Percentiles rank a stretch among this genome's conserved stretches.
Evolutionary conservation across 2,113 vertebrate species (phyloP).

Genomic region (Thamnaconus septentrionalis): DNA sequence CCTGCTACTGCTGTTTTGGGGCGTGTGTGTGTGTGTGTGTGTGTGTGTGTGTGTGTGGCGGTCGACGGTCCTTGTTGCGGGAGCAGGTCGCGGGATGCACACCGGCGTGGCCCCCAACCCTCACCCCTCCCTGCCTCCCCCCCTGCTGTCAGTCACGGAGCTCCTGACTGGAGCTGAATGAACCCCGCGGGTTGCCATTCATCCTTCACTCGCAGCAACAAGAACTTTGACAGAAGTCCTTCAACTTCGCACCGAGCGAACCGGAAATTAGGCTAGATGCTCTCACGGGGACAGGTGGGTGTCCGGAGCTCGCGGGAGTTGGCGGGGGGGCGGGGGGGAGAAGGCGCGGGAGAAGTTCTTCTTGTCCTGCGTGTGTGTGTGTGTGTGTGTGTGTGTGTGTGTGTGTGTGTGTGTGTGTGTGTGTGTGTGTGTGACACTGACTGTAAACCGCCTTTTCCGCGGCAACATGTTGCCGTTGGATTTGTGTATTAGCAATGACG

Average conservation of each 20-base stretch:
- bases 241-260: too few species aligned
- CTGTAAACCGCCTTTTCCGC: not conserved
- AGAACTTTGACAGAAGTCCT: constrained; percentile 11
- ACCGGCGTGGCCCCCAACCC: constrained; percentile 25
- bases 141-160: constrained; percentile 20
- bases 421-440: too few species aligned
- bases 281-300: too few species aligned
- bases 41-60: constrained; percentile 54
- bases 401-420: too few species aligned
- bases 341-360: too few species aligned
- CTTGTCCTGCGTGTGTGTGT: too few species aligned
- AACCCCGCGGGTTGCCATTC: constrained; percentile 24
- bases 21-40: constrained; percentile 15
- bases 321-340: too few species aligned
- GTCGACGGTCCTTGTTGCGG: constrained; percentile 9
- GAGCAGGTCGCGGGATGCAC: not conserved
- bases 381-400: too few species aligned
- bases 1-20: too few species aligned
- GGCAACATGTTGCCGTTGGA: constrained; percentile 48
- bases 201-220: constrained; percentile 10
- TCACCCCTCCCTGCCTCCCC: not conserved
- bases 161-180: constrained; percentile 11
- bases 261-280: too few species aligned
- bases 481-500: constrained; percentile 78
- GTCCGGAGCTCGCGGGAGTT: too few species aligned